Conservation (phyloP, 2,797 vertebrate species). For the Tokudaia tokunoshimensis region DNA sequence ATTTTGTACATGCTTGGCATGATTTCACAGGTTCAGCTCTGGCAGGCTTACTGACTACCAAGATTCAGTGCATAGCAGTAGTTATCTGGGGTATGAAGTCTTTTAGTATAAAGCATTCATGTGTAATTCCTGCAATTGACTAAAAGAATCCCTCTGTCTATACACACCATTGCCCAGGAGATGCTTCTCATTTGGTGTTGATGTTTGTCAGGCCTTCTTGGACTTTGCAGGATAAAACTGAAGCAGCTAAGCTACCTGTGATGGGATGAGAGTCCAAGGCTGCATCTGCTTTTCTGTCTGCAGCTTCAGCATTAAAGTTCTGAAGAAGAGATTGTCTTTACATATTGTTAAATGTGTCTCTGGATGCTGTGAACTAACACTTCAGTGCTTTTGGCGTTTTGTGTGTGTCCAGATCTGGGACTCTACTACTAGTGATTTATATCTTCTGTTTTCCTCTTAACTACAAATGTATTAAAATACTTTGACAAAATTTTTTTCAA, state of each 20-base stretch:
- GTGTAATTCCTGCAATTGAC: constrained; percentile 86
- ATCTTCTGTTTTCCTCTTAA: neutral
- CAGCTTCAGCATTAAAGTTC: constrained; percentile 46
- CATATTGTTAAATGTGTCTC: constrained; percentile 69
- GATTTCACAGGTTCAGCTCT: constrained; percentile 53
- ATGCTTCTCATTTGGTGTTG: constrained; percentile 33
- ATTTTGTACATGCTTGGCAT: constrained; percentile 52
- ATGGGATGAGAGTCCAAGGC: neutral
- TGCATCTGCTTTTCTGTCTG: neutral
- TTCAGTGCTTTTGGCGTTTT: neutral
- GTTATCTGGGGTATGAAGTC: constrained; percentile 77
- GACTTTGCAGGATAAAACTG: constrained; percentile 76
- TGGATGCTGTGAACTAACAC: constrained; percentile 38
- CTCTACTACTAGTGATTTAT: constrained; percentile 49
- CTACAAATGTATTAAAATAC: constrained; percentile 39
- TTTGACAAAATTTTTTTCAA: neutral
- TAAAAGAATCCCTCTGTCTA: constrained; percentile 82
- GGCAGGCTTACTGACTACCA: constrained; percentile 56
- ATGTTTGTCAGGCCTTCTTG: constrained; percentile 83
- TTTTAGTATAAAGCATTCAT: constrained; percentile 85
- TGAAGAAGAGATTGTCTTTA: constrained; percentile 46
- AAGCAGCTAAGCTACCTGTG: constrained; percentile 69
- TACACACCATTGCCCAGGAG: constrained; percentile 73
- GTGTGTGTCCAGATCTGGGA: constrained; percentile 43
- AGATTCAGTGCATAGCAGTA: constrained; percentile 76